Evolutionary conservation across 1,140 invertebrate species (phyloP), one percentile per base, ranked within the genome.

Genomic region (Diabrotica virgifera): DNA sequence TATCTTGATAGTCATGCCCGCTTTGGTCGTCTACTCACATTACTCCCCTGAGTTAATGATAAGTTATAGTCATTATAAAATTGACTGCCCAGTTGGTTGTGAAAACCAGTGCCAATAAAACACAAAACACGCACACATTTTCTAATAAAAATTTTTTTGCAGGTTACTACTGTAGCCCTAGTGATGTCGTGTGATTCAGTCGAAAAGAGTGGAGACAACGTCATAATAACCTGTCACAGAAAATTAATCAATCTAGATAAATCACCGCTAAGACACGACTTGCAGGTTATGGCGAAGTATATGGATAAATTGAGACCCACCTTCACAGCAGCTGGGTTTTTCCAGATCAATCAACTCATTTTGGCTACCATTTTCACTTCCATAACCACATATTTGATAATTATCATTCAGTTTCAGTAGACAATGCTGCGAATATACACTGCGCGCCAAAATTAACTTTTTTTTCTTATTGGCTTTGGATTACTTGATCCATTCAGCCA

Each of bases 271-370:
- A 9, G 46, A 35, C 5, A 50, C 5, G 59, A 60, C 12, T 24
- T 60, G 12, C 14, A 50, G 10, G 14, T 60, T 7, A 14, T 60
- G 9, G 46, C 38, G 2, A 60, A 52, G 52, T 60, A 35, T 14
- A 60, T 51, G 38, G 59, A 60, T n/a, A 50, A 51, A 60, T 46
- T 60, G 5, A 51, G 11, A 52, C 59, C 59, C 5, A 24, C 7
- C 2, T 51, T 60, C n/a, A 40, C 59, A 52, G 59, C 59, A 9
- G 24, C 38, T 60, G 59, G 59, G 6, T 60, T 60, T 51, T 60
- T 60, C 12, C 9, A 24, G 9, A 36, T 60, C n/a, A 51, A 60
- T 35, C 59, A 60, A 36, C 9, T 13, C 10, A 50, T 52, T 9
- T 35, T 60, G 36, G 35, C 40, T 14, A 35, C 40, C 6, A 52